These are phyloP conservation scores for Rhabdophis nuchalis DNA, from an alignment of 2,797 vertebrate species.

Conservation along the genomic window DNA sequence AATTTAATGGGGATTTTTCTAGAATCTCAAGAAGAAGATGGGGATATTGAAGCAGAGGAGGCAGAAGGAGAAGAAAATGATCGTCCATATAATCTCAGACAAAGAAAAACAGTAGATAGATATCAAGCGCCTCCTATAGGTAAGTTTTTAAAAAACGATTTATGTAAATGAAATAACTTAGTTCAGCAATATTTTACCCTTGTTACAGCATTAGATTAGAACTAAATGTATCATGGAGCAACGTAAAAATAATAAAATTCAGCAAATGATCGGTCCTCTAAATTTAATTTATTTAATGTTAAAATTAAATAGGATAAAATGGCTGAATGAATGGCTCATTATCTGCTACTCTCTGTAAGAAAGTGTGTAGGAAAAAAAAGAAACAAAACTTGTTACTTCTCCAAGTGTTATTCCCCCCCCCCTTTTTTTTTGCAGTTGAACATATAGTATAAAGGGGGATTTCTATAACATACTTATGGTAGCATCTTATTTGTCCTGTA, in stretches of 20 bases:
- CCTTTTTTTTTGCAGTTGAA: neutral
- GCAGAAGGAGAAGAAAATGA: slow-evolving; percentile 94
- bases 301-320: neutral
- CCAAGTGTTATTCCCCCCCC: neutral
- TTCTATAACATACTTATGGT: neutral
- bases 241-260: neutral
- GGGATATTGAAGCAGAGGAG: slow-evolving; percentile 93
- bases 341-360: neutral
- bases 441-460: neutral
- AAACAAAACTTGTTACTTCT: neutral
- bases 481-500: neutral
- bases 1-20: slow-evolving; percentile 16
- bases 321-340: neutral
- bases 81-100: slow-evolving; percentile 93
- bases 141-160: slow-evolving; percentile 53
- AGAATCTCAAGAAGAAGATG: slow-evolving; percentile 93
- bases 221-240: neutral
- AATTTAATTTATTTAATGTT: neutral
- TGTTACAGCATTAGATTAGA: neutral
- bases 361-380: neutral
- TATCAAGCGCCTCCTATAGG: slow-evolving; percentile 98
- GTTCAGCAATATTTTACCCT: neutral
- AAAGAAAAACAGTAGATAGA: slow-evolving; percentile 96
- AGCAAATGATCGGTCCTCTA: neutral
- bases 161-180: neutral